Evolutionary conservation across 2,797 vertebrate species (phyloP), one percentile per base, ranked within the genome.

Genomic region (Moxostoma hubbsi): DNA sequence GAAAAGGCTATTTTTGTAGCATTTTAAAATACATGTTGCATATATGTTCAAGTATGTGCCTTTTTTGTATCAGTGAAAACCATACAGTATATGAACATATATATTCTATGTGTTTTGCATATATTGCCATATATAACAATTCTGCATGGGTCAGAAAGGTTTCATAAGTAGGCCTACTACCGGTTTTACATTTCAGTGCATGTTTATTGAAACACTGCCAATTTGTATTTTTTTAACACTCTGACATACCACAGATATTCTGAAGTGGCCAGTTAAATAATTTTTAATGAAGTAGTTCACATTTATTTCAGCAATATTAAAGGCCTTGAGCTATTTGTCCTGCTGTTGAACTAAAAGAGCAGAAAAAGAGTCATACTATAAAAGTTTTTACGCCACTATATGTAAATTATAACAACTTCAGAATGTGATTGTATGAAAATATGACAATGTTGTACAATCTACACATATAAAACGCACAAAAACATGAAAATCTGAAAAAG

Each of bases 121-220:
- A 36, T 36, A 36, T 36, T 36, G 36, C 36, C 36, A 36, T 36
- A 36, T 36, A 36, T 24, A 24, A 24, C 18, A 24, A 24, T 5
- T 36, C 36, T 36, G 36, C 36, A 4, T 36, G 36, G 36, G 36
- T 36, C 36, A 36, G 36, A 36, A 36, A 36, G 36, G 36, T 36
- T 36, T 36, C 36, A 4, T 36, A 4, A 36, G 4, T 36, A 36
- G 4, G 36, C 36, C 36, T 36, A 36, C 12, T 53, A 9, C 5
- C 18, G 0, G 13, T 11, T 70, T 55, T 45, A 70, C 36, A 1
- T 10, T 8, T 2, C 12, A 54, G 36, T 54, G 10, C 49, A 65
- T 57, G 16, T 58, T 76, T 76, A 76, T 76, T 76, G 63, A 58
- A 66, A 67, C 45, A 1, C 43, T 58, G 7, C 62, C 46, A 12